These are phyloP conservation scores for Perizoma flavofasciatum DNA, from an alignment of 2,888 invertebrate species.

Conservation along the genomic window DNA sequence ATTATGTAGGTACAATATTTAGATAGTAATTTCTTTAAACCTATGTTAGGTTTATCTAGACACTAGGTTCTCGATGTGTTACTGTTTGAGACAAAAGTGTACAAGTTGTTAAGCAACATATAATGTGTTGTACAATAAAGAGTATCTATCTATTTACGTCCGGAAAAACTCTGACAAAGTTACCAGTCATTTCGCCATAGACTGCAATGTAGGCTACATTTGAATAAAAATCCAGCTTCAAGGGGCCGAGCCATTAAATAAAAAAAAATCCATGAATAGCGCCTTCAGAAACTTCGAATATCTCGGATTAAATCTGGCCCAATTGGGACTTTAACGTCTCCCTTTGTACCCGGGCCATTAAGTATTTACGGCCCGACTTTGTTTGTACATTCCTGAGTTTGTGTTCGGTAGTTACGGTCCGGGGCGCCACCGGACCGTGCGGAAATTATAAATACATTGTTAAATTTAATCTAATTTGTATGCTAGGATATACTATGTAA, in stretches of 20 bases:
- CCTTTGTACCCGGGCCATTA: constrained; percentile 15
- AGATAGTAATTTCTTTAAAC: too few relatives aligned
- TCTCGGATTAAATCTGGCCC: constrained; percentile 21
- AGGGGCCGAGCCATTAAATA: constrained; percentile 6
- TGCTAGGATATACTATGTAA: not conserved
- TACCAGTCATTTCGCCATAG: too few relatives aligned
- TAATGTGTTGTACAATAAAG: too few relatives aligned
- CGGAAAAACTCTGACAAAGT: too few relatives aligned
- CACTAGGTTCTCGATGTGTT: too few relatives aligned
- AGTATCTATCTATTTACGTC: too few relatives aligned
- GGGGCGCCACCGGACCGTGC: not conserved
- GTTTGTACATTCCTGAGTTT: constrained; percentile 16
- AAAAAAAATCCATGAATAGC: constrained; percentile 13
- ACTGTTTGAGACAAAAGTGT: too few relatives aligned
- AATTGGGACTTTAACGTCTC: constrained; percentile 12
- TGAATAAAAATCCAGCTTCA: not conserved
- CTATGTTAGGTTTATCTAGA: too few relatives aligned
- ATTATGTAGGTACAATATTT: too few relatives aligned
- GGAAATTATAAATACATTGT: constrained; percentile 7
- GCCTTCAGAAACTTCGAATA: constrained; percentile 16
- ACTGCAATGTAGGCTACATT: not conserved
- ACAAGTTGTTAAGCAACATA: too few relatives aligned
- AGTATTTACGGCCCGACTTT: constrained; percentile 13
- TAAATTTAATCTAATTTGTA: not conserved
- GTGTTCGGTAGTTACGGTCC: constrained; percentile 12